Percentiles rank a stretch among this genome's conserved stretches.
These are phyloP conservation scores for Poeciliopsis presidionis DNA, from an alignment of 2,797 vertebrate genomes.

Conservation along the genomic window DNA sequence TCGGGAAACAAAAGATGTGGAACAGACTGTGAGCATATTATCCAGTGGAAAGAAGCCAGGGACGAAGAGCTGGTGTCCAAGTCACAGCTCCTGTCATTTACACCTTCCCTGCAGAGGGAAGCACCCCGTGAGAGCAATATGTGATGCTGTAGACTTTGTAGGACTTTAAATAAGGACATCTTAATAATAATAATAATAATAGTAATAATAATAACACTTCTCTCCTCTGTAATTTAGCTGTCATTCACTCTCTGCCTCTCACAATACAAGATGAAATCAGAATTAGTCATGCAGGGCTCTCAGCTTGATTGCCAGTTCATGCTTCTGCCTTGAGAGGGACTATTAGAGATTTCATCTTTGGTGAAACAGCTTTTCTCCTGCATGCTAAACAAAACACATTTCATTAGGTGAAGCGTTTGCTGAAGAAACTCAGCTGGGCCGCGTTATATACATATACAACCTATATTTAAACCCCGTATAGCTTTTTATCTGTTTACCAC, in stretches of 20 bases:
- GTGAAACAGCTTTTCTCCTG: conserved; percentile 24
- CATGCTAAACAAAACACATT: not conserved
- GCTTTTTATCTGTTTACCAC: not conserved
- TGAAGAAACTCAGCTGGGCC: not conserved
- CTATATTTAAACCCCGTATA: not conserved
- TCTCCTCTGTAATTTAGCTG: conserved; percentile 34
- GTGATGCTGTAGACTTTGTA: conserved; percentile 38
- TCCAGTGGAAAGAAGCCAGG: conserved; percentile 49
- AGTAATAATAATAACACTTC: conserved; percentile 7
- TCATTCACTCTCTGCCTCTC: conserved; percentile 28
- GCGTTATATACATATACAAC: not conserved
- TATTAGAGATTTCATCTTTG: conserved; percentile 15
- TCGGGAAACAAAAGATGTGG: not conserved
- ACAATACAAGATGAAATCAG: conserved; percentile 53
- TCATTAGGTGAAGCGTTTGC: not conserved
- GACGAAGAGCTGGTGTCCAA: conserved; percentile 34
- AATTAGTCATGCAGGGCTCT: conserved; percentile 54
- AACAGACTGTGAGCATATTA: conserved; percentile 45
- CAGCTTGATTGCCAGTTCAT: conserved; percentile 39
- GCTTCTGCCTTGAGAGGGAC: conserved; percentile 25
- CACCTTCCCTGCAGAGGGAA: conserved; percentile 66
- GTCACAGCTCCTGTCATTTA: conserved; percentile 57
- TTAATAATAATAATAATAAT: conserved; percentile 12
- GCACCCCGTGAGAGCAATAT: conserved; percentile 60
- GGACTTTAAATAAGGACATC: conserved; percentile 28